Percentiles rank a stretch among this genome's conserved stretches.
Evolutionary conservation across 2,888 invertebrate species (phyloP).

Genomic region (Dicyrtoma fusca): DNA sequence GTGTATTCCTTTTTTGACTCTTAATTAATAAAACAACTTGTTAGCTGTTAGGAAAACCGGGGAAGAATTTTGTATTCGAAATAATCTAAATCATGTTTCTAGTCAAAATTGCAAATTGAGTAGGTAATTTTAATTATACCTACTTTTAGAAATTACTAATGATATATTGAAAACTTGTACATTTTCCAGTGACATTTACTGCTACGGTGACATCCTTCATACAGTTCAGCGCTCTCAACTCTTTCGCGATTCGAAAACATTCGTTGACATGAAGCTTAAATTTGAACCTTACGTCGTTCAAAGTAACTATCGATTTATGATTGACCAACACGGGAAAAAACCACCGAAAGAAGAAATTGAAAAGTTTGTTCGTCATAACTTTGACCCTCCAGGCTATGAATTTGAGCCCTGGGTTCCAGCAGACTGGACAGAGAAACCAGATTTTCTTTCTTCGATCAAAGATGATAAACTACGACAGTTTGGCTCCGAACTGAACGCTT

Average conservation of each 20-base stretch:
- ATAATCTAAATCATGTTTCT: no score
- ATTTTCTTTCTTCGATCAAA: slow-evolving; percentile 70
- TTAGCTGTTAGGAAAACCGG: background rate
- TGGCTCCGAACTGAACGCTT: slow-evolving; percentile 66
- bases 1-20: no score
- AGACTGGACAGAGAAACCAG: slow-evolving; percentile 77
- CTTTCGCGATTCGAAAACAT: slow-evolving; percentile 78
- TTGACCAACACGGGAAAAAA: slow-evolving; percentile 62
- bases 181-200: slow-evolving; percentile 73
- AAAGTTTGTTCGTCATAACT: slow-evolving; percentile 48
- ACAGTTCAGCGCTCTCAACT: slow-evolving; percentile 80
- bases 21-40: no score
- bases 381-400: slow-evolving; percentile 41
- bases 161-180: background rate
- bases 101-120: no score
- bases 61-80: no score
- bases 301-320: slow-evolving; percentile 64
- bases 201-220: slow-evolving; percentile 74
- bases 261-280: slow-evolving; percentile 74
- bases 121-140: no score
- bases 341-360: slow-evolving; percentile 46
- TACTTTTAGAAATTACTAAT: background rate
- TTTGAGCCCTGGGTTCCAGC: slow-evolving; percentile 64
- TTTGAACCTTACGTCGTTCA: slow-evolving; percentile 66
- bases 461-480: slow-evolving; percentile 73